Evolutionary conservation across 2,113 vertebrate genomes (phyloP).

Genomic region (Aspiorhynchus laticeps): DNA sequence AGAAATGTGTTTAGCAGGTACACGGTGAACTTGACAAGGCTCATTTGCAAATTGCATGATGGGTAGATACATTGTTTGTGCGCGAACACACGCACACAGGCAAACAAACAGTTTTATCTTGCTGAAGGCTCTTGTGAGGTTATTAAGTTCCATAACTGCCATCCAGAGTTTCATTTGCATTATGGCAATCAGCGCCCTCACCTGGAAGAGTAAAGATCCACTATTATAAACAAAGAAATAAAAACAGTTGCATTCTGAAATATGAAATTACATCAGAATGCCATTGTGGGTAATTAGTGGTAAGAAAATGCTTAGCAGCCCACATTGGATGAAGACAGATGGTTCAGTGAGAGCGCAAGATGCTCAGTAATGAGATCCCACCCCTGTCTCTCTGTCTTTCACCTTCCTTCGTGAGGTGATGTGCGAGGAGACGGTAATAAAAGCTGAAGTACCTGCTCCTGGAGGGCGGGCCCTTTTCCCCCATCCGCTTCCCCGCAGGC

Average conservation of each 20-base stretch:
- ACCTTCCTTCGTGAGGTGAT: conserved; percentile 2
- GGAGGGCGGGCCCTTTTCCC: conserved; percentile 14
- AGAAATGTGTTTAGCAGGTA: background rate
- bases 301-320: conserved; percentile 11
- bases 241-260: conserved; percentile 19
- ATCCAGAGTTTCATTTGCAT: background rate
- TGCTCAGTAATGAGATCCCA: conserved; percentile 23
- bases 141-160: background rate
- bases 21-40: background rate
- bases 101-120: conserved; percentile 27
- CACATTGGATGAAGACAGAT: conserved; percentile 25
- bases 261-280: conserved; percentile 36
- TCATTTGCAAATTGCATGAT: conserved; percentile 17
- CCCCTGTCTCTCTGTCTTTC: conserved; percentile 34
- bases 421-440: conserved; percentile 41
- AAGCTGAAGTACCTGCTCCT: conserved; percentile 36
- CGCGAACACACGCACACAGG: background rate
- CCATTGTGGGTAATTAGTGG: background rate
- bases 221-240: background rate
- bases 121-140: background rate
- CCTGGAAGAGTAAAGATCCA: conserved; percentile 13
- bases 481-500: conserved; percentile 12
- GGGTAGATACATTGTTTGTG: background rate
- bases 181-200: background rate
- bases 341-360: background rate